Conservation (phyloP, 2,888 invertebrate species). For the Melolontha melolontha region DNA sequence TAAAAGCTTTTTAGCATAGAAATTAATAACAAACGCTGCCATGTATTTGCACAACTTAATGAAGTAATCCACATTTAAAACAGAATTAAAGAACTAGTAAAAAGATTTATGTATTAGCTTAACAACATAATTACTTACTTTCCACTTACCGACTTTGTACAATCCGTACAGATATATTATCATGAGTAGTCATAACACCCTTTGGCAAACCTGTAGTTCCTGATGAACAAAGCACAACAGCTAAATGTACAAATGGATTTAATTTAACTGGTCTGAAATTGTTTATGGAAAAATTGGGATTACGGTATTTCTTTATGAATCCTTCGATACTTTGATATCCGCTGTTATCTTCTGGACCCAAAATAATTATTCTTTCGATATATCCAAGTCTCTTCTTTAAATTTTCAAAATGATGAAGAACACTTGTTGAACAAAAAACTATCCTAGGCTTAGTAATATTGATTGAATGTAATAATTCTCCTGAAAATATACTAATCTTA, state of each 20-base stretch:
- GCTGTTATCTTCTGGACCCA: conserved; percentile 66
- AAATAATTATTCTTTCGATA: conserved; percentile 69
- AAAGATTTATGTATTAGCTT: too few relatives aligned
- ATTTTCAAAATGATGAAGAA: conserved; percentile 69
- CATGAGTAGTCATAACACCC: conserved; percentile 80
- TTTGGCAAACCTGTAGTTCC: conserved; percentile 85
- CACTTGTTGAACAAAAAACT: conserved; percentile 73
- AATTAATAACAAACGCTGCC: too few relatives aligned
- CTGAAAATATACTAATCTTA: conserved; percentile 61
- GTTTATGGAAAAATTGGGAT: conserved; percentile 60
- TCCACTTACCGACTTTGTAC: conserved; percentile 41
- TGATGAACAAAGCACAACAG: conserved; percentile 80
- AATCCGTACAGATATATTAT: conserved; percentile 69
- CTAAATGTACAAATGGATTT: conserved; percentile 68
- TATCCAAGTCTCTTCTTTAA: conserved; percentile 66
- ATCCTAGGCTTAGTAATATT: conserved; percentile 75
- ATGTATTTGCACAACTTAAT: too few relatives aligned
- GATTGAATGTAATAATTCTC: conserved; percentile 67
- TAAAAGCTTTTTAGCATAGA: too few relatives aligned
- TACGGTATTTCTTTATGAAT: conserved; percentile 49
- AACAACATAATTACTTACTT: too few relatives aligned
- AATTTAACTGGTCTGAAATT: conserved; percentile 64
- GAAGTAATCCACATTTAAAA: too few relatives aligned
- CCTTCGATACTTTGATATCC: conserved; percentile 67
- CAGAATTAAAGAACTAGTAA: too few relatives aligned